Evolutionary conservation across 2,888 invertebrate species (phyloP).

Genomic region (Teleiodes luculella): DNA sequence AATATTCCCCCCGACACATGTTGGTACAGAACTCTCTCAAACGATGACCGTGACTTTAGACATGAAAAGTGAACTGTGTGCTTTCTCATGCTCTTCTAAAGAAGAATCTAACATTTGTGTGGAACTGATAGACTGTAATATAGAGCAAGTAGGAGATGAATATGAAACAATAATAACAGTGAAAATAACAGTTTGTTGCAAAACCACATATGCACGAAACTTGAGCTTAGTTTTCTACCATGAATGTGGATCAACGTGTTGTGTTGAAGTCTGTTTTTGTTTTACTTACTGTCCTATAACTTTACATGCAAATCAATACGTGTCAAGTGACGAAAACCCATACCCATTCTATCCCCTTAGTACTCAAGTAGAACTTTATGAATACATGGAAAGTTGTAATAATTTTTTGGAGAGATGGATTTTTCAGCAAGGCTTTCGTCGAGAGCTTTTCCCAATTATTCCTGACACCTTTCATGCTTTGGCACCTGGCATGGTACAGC

Average conservation of each 20-base stretch:
- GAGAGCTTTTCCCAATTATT: constrained; percentile 64
- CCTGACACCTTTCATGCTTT: constrained; percentile 66
- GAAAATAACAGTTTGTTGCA: constrained; percentile 41
- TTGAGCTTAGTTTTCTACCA: constrained; percentile 48
- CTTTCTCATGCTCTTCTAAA: constrained; percentile 47
- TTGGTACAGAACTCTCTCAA: constrained; percentile 40
- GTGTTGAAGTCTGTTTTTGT: constrained; percentile 58
- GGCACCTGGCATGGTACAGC: constrained; percentile 28
- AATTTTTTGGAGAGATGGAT: constrained; percentile 68
- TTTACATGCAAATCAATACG: constrained; percentile 46
- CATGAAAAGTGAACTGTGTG: constrained; percentile 35
- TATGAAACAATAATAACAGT: constrained; percentile 43
- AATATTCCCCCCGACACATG: constrained; percentile 57
- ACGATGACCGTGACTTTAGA: constrained; percentile 47
- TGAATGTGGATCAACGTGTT: constrained; percentile 51
- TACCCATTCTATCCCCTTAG: constrained; percentile 60
- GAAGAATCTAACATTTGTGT: constrained; percentile 44
- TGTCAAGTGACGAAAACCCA: constrained; percentile 46
- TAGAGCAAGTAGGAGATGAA: constrained; percentile 29
- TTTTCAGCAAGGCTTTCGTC: constrained; percentile 69
- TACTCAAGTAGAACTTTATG: constrained; percentile 43
- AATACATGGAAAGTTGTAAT: constrained; percentile 52
- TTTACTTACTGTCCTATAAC: constrained; percentile 61
- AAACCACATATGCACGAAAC: constrained; percentile 36
- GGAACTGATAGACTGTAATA: constrained; percentile 34